Evolutionary conservation across 2,888 invertebrate genomes (phyloP).

Genomic region (Phyto melanocephala): DNA sequence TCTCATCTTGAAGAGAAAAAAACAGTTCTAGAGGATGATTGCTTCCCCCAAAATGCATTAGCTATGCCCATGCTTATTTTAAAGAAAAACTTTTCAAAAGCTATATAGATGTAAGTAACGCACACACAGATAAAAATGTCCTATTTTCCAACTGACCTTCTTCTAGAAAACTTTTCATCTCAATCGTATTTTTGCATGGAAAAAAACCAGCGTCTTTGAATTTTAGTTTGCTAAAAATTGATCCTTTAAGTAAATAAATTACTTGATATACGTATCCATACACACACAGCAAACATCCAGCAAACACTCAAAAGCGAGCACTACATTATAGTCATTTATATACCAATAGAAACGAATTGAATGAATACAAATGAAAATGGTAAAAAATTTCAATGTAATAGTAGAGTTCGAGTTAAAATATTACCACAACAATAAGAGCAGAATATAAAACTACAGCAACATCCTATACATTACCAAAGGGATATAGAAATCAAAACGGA

Average conservation of each 20-base stretch:
- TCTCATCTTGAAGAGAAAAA: too few relatives aligned
- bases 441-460: neutral
- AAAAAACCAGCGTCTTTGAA: neutral
- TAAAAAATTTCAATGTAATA: slow-evolving; percentile 9
- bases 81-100: too few relatives aligned
- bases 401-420: neutral
- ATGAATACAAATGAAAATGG: neutral
- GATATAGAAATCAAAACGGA: neutral
- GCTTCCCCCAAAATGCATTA: too few relatives aligned
- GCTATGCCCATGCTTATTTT: too few relatives aligned
- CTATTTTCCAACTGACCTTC: neutral
- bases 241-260: slow-evolving; percentile 57
- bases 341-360: neutral
- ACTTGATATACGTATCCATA: slow-evolving; percentile 8
- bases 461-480: neutral
- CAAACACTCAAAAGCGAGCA: neutral
- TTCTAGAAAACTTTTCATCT: neutral
- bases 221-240: slow-evolving; percentile 45
- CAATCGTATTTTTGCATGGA: neutral
- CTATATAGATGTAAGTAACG: too few relatives aligned
- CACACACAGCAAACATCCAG: neutral
- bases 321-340: neutral
- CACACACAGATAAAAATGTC: too few relatives aligned
- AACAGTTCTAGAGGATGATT: too few relatives aligned
- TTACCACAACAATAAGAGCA: neutral